phyloP scores from a whole-genome alignment of 2,888 invertebrate genomes.

The Apotomis turbidana region DNA sequence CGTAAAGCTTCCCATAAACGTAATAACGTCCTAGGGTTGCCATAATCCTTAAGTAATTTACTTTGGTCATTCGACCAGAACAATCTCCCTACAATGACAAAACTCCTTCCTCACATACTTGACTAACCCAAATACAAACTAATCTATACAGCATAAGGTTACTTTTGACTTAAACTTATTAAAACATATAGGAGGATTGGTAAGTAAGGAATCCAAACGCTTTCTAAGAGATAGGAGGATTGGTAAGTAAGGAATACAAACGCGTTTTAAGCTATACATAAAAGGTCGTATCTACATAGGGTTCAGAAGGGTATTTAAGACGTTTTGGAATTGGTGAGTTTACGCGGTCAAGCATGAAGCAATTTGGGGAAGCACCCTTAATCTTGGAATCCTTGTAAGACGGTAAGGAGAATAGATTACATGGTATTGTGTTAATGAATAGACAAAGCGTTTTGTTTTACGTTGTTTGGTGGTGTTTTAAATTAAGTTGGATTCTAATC shows the following conservation, averaged over 20 bases:
- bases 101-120: not conserved
- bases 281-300: not conserved
- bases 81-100: not conserved
- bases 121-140: not conserved
- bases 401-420: conserved; percentile 30
- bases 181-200: conserved; percentile 4
- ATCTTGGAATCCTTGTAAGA: conserved; percentile 41
- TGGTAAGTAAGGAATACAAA: too few species aligned
- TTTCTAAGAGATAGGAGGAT: not conserved
- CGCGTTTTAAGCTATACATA: not conserved
- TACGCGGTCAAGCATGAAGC: conserved; percentile 37
- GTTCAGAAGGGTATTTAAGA: not conserved
- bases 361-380: conserved; percentile 39
- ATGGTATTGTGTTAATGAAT: conserved; percentile 6
- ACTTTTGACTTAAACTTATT: not conserved
- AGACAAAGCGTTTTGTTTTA: conserved; percentile 6
- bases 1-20: conserved; percentile 17
- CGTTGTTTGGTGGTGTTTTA: not conserved
- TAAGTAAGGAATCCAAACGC: not conserved
- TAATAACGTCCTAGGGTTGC: conserved; percentile 41
- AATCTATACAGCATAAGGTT: not conserved
- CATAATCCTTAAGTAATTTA: conserved; percentile 44
- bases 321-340: conserved; percentile 32
- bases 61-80: conserved; percentile 44
- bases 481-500: not conserved